Evolutionary conservation across 1,140 invertebrate genomes (phyloP).

Genomic region (Cataglyphis hispanica): DNA sequence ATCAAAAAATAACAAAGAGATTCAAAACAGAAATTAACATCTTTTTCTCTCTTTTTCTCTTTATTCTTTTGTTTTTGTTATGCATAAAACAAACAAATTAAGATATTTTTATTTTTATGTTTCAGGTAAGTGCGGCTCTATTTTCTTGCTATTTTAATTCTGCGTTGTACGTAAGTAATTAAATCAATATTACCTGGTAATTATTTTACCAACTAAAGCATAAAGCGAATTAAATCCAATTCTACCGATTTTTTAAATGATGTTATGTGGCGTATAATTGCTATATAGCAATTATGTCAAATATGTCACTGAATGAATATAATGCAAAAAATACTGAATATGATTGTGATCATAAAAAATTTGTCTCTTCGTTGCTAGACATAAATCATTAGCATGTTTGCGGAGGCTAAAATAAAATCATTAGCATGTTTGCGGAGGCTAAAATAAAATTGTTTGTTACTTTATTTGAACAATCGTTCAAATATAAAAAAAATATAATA

Average conservation of each 20-base stretch:
- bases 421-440: neutral
- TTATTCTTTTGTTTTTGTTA: neutral
- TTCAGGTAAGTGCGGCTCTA: slow-evolving; percentile 53
- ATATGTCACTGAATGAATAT: neutral
- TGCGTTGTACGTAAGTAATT: slow-evolving; percentile 42
- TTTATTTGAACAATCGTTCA: neutral
- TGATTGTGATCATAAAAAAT: neutral
- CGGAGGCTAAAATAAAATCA: neutral
- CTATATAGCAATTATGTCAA: neutral
- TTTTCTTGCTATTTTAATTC: slow-evolving; percentile 31
- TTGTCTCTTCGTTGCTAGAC: neutral
- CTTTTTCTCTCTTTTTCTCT: too few relatives aligned
- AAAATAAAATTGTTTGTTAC: neutral
- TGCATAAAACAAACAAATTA: neutral
- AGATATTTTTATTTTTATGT: slow-evolving; percentile 26
- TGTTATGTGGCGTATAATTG: neutral
- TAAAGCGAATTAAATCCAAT: slow-evolving; percentile 19
- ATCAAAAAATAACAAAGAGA: too few relatives aligned
- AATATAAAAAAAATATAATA: neutral
- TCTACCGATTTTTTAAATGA: neutral
- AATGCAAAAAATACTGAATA: neutral
- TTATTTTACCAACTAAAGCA: neutral
- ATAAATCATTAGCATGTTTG: neutral
- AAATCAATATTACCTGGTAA: neutral
- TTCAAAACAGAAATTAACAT: too few relatives aligned